Base-by-base conservation (phyloP, 2,797 vertebrate species). In the Pseudocheirus occidentalis region DNA sequence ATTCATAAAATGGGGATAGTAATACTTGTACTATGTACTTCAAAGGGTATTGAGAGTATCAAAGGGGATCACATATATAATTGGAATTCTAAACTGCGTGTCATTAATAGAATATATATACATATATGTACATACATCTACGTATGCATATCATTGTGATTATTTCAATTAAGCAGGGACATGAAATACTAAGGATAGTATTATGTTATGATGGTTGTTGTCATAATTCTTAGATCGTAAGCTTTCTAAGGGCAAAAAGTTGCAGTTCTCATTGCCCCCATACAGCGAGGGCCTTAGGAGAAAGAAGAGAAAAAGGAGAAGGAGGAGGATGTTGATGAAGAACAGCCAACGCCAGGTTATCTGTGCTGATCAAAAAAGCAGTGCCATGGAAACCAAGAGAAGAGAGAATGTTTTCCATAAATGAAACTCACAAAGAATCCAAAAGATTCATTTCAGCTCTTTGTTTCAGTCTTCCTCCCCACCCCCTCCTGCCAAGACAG, bases 361-460 rank as follows among this genome's bases (percentile, higher is more conserved):
- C 73, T 24, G 73, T 87, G 73, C 73, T 87, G 73, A 87, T 87
- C 73, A 87, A 87, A 87, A 87, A 87, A 87, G 73, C 73, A 87
- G 73, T 87, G 24, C 73, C 73, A 87, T 87, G 73, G 73, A 87
- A 87, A 87, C 73, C 73, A 50, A 87, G 73, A 87, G 73, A 87
- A 87, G 73, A 87, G 40, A 87, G 73, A 87, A 87, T 87, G 73
- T 87, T 87, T 87, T 87, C 73, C 73, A 87, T 87, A 87, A 87
- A 87, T 87, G 73, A 87, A 87, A 87, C 73, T 87, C 73, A 87
- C 73, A 87, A 90, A 90, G 54, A 55, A 90, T 90, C 90, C 90
- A 31, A 90, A 90, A 90, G 90, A 90, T 90, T 55, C 90, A 53
- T 53, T 90, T 90, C 54, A n/a, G 50, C 53, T 55, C 90, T 53